Evolutionary conservation across 2,113 vertebrate species (phyloP).

Genomic region (Conger conger): DNA sequence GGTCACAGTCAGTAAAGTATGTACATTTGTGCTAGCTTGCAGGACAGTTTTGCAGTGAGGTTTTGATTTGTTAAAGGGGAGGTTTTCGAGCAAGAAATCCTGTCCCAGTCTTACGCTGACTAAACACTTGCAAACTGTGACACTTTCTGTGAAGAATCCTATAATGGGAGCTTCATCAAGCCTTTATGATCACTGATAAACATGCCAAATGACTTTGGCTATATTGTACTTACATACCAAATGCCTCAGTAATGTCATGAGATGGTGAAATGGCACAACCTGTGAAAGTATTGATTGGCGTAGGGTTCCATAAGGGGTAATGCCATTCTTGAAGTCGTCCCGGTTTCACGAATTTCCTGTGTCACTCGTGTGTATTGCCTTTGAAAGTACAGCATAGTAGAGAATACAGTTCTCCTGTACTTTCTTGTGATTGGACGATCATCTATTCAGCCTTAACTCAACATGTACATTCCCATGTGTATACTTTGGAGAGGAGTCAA

Average conservation of each 20-base stretch:
- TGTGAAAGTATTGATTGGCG: background rate
- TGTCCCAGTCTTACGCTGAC: background rate
- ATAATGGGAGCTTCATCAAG: background rate
- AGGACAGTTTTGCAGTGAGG: background rate
- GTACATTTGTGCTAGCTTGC: background rate
- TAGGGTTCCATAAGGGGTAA: background rate
- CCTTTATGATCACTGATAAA: background rate
- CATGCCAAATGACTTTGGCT: background rate
- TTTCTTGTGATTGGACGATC: background rate
- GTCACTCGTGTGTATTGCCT: background rate
- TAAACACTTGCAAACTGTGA: background rate
- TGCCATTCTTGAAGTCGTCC: background rate
- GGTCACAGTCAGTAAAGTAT: background rate
- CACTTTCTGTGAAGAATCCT: background rate
- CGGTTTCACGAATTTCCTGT: background rate
- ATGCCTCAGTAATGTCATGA: background rate
- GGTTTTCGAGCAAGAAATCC: background rate
- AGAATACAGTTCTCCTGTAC: background rate
- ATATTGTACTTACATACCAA: background rate
- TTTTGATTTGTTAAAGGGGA: background rate
- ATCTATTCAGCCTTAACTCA: constrained; percentile 66
- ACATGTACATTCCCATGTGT: constrained; percentile 86
- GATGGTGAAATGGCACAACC: background rate
- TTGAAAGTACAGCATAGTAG: background rate
- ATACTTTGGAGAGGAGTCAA: constrained; percentile 90